Evolutionary conservation across 2,888 invertebrate genomes (phyloP).

Genomic region (Xylota sylvarum): DNA sequence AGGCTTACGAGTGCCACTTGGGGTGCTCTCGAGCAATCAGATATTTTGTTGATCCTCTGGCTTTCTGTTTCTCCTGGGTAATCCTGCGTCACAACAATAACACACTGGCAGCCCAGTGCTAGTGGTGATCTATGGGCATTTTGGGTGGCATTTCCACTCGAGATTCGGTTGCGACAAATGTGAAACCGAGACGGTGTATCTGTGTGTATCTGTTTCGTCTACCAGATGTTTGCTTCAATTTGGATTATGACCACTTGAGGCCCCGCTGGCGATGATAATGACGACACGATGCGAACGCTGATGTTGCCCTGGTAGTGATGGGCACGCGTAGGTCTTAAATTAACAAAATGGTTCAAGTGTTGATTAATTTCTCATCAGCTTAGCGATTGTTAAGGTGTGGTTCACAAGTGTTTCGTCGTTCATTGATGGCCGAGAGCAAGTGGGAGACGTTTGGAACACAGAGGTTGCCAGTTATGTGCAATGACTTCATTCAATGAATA

Average conservation of each 20-base stretch:
- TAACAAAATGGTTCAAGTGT: slow-evolving; percentile 69
- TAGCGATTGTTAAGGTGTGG: slow-evolving; percentile 67
- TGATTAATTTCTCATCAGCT: slow-evolving; percentile 70
- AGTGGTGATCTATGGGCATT: slow-evolving; percentile 61
- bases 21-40: slow-evolving; percentile 74
- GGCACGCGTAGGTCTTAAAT: slow-evolving; percentile 63
- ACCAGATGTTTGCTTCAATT: slow-evolving; percentile 73
- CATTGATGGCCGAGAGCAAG: slow-evolving; percentile 15
- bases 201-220: slow-evolving; percentile 37
- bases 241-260: slow-evolving; percentile 68
- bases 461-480: slow-evolving; percentile 48
- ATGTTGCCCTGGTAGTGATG: slow-evolving; percentile 35
- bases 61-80: slow-evolving; percentile 70
- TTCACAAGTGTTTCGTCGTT: slow-evolving; percentile 53
- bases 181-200: slow-evolving; percentile 10
- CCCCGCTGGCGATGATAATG: slow-evolving; percentile 38
- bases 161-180: slow-evolving; percentile 57
- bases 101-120: not conserved
- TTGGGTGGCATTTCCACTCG: slow-evolving; percentile 71
- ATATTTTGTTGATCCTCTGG: slow-evolving; percentile 70
- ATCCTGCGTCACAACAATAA: slow-evolving; percentile 76
- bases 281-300: slow-evolving; percentile 1
- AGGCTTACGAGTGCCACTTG: slow-evolving; percentile 72
- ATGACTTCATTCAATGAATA: slow-evolving; percentile 56
- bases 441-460: slow-evolving; percentile 41